Evolutionary conservation across 92 coral and sea anemone species (phyloP).

Genomic region (Epizoanthus illoricatus): DNA sequence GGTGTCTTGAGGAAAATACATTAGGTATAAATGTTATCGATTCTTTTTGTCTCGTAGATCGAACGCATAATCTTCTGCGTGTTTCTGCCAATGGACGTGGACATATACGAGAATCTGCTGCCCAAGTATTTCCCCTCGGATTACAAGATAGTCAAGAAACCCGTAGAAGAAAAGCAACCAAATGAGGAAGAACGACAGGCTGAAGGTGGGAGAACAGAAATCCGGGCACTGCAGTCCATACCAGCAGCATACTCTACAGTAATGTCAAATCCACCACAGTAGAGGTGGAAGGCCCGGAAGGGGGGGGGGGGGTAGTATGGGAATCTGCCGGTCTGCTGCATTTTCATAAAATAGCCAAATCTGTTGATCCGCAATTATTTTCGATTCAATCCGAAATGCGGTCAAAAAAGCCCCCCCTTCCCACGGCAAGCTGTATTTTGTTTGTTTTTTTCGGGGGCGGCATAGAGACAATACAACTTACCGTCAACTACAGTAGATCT

Average conservation of each 20-base stretch:
- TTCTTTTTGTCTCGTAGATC: constrained; percentile 49
- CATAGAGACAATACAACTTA: no score
- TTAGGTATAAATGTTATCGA: not conserved
- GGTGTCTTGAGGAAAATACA: not conserved
- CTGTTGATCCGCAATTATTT: no score
- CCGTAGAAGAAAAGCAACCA: not conserved
- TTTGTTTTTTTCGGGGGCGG: no score
- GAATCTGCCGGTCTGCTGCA: no score
- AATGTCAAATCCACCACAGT: not conserved
- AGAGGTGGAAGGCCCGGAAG: not conserved
- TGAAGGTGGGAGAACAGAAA: not conserved
- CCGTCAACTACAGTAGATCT: no score
- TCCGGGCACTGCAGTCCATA: no score
- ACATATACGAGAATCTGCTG: constrained; percentile 64
- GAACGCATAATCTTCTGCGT: constrained; percentile 92
- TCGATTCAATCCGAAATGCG: no score
- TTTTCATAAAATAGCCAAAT: no score
- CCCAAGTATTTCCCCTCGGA: constrained; percentile 71
- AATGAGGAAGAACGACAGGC: not conserved
- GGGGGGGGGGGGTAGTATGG: no score
- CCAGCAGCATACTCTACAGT: no score
- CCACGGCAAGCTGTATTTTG: no score
- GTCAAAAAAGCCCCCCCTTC: no score
- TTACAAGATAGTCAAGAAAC: constrained; percentile 1
- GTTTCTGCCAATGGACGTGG: constrained; percentile 73